Percentiles rank a stretch among this genome's conserved stretches.
phyloP scores from a whole-genome alignment of 2,113 vertebrate genomes.

The Ceuthmochares aereus region DNA sequence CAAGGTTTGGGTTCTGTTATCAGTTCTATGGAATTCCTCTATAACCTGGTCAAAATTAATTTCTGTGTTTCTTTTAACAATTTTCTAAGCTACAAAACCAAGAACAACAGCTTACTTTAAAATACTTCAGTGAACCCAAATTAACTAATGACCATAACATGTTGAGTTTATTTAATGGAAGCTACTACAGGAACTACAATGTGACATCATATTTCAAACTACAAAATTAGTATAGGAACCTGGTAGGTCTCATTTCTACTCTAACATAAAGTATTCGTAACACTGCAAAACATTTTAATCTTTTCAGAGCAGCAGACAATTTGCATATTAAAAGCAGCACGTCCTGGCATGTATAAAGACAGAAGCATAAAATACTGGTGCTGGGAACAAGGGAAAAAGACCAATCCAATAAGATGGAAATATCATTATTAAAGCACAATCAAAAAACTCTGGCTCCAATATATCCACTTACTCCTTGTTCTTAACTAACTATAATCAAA shows the following conservation, averaged over 20 bases:
- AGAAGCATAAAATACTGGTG: background rate
- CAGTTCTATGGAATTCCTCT: background rate
- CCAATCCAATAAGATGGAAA: background rate
- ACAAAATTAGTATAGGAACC: background rate
- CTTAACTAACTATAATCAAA: background rate
- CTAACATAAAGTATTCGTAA: background rate
- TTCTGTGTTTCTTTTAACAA: background rate
- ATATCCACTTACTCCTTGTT: background rate
- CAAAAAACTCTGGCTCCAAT: background rate
- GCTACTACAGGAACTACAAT: background rate
- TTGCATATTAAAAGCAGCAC: background rate
- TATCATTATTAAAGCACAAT: background rate
- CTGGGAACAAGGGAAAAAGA: background rate
- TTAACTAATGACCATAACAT: background rate
- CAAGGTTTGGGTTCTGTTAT: background rate
- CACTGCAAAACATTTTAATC: background rate
- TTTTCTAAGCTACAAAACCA: background rate
- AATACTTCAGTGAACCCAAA: background rate
- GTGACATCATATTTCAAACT: background rate
- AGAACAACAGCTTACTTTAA: background rate
- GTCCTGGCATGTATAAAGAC: background rate
- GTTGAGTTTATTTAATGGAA: background rate
- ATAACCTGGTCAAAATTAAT: background rate
- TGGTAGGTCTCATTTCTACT: background rate
- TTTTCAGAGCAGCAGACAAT: background rate